Evolutionary conservation across 2,888 invertebrate genomes (phyloP).

Genomic region (Limenitis camilla): DNA sequence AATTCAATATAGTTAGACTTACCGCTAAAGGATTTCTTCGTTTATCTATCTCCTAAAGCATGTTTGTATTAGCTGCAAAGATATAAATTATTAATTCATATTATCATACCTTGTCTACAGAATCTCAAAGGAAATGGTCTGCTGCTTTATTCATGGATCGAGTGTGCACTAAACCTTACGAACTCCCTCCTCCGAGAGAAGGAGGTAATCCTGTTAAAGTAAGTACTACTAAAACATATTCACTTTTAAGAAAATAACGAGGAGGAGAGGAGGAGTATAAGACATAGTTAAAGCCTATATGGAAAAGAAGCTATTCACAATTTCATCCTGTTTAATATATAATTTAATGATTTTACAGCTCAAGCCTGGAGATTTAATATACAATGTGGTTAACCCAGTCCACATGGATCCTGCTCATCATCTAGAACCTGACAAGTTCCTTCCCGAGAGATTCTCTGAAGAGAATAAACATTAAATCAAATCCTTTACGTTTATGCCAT

Average conservation of each 20-base stretch:
- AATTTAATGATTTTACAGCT: conserved; percentile 26
- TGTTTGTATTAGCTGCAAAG: too few relatives aligned
- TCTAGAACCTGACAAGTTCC: conserved; percentile 42
- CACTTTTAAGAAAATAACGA: too few relatives aligned
- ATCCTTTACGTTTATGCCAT: conserved; percentile 66
- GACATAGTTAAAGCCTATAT: too few relatives aligned
- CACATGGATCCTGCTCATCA: conserved; percentile 40
- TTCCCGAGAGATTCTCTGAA: conserved; percentile 59
- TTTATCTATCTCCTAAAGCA: too few relatives aligned
- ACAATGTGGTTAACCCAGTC: conserved; percentile 42
- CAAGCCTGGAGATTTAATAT: conserved; percentile 37
- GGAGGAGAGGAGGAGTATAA: too few relatives aligned
- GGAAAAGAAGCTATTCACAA: too few relatives aligned
- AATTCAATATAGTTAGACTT: too few relatives aligned
- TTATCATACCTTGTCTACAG: conserved; percentile 32
- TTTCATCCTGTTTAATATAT: too few relatives aligned
- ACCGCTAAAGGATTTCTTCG: too few relatives aligned
- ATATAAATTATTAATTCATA: background rate
- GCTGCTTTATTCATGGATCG: conserved; percentile 64
- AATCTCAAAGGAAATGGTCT: conserved; percentile 68
- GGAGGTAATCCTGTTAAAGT: conserved; percentile 39
- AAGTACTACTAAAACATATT: too few relatives aligned
- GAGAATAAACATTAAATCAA: conserved; percentile 56
- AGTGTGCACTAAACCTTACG: conserved; percentile 59
- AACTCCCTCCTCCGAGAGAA: conserved; percentile 50